Percentiles rank a stretch among this genome's conserved stretches.
Conservation (phyloP, 2,797 vertebrate species). For the Tokudaia muenninki region DNA sequence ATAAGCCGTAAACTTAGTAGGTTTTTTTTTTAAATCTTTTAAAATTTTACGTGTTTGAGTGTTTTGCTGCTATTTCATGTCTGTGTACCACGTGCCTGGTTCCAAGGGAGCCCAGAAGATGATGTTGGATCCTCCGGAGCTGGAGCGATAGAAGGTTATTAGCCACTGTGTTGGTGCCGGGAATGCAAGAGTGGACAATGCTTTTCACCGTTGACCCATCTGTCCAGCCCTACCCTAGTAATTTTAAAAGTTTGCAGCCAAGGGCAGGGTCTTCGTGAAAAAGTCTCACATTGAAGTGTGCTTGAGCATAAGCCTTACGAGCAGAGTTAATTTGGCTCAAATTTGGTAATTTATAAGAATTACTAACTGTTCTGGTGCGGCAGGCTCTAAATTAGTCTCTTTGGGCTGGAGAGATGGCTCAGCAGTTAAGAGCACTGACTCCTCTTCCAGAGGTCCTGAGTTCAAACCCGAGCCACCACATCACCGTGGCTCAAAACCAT, state of each 20-base stretch:
- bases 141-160: not conserved
- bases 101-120: not conserved
- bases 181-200: not conserved
- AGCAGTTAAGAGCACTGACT: no score
- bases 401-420: no score
- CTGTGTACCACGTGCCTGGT: not conserved
- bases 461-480: no score
- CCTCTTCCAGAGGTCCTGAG: no score
- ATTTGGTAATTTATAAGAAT: constrained; percentile 63
- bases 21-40: not conserved
- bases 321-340: not conserved
- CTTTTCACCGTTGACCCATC: not conserved
- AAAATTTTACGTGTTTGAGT: not conserved
- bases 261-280: constrained; percentile 34
- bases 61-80: not conserved
- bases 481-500: no score
- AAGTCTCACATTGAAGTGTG: not conserved
- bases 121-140: not conserved
- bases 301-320: constrained; percentile 6
- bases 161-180: not conserved
- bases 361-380: constrained; percentile 32
- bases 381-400: constrained; percentile 32
- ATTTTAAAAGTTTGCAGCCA: constrained; percentile 33
- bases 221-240: not conserved
- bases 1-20: not conserved